Evolutionary conservation across 2,888 invertebrate species (phyloP).

Genomic region (Drosophila yooni): DNA sequence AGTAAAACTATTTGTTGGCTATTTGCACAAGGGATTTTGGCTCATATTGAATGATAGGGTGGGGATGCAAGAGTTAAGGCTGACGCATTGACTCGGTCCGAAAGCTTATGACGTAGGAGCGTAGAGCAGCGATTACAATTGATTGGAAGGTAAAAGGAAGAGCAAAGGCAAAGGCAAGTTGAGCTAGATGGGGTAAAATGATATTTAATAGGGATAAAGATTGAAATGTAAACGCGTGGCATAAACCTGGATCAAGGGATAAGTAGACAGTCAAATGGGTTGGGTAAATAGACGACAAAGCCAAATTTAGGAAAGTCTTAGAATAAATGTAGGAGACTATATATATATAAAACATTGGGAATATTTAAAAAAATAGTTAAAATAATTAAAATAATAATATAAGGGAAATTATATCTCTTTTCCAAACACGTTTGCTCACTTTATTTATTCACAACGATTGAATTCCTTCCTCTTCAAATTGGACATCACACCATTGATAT

Average conservation of each 20-base stretch:
- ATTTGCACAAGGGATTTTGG: constrained; percentile 56
- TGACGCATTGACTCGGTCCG: constrained; percentile 24
- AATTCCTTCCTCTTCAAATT: background rate
- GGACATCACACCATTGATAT: background rate
- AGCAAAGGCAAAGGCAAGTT: constrained; percentile 2
- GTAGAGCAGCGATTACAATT: constrained; percentile 35
- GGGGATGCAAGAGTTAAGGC: constrained; percentile 7
- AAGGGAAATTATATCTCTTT: background rate
- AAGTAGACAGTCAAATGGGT: background rate
- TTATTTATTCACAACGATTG: background rate
- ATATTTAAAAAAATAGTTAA: background rate
- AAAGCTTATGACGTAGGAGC: constrained; percentile 33
- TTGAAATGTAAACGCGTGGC: constrained; percentile 10
- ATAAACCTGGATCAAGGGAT: constrained; percentile 11
- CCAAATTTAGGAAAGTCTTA: background rate
- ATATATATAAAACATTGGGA: background rate
- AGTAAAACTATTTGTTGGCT: constrained; percentile 56
- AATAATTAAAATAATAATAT: background rate
- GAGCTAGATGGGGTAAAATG: constrained; percentile 18
- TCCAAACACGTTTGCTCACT: background rate
- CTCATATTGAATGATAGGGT: background rate
- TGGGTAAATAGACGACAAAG: background rate
- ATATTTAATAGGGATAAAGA: constrained; percentile 31
- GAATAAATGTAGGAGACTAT: background rate
- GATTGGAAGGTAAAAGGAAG: constrained; percentile 25